Evolutionary conservation across 2,113 vertebrate species (phyloP), one percentile per base, ranked within the genome.

Genomic region (Gobius niger): DNA sequence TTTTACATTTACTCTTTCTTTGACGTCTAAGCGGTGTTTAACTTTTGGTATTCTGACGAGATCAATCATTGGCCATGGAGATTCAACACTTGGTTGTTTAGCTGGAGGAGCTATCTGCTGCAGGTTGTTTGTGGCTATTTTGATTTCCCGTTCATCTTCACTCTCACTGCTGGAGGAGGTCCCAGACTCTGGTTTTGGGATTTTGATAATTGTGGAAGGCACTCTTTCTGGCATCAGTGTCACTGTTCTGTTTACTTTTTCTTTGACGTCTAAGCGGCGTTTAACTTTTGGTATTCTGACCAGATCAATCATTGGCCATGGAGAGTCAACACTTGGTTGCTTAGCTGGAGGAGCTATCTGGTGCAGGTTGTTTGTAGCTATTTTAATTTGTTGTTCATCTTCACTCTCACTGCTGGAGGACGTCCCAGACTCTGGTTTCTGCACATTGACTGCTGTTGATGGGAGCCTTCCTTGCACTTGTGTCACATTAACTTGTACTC

Each of bases 1-100:
- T 53, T 24, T 44, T 41, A 63, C 40, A 61, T n/a, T 56, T 52
- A 66, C 77, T 19, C 57, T 67, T 41, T 80, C 24, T 34, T 34
- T 34, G 24, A 34, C 2, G 24, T 34, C 24, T 34, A 60, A 40
- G 6, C 40, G 57, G 41, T 14, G 40, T 42, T 60, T 42, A 60
- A 60, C 34, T 60, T 56, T 12, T 34, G 19, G 18, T 6, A 34
- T 11, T 34, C n/a, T 60, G 15, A 42, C 3, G 9, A 60, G 57
- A 42, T 42, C 9, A 14, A 60, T 40, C 3, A 60, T 14, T 42
- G 57, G 57, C 57, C 57, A 42, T 40, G 14, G 24, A 41, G 13
- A 34, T 14, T 14, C 40, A 59, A 12, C 14, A 6, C 13, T 41
- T 40, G 56, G 34, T 15, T 11, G 56, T 59, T 14, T 59, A 6